A percentile compares a stretch with the other conserved stretches of the same genome.
Conservation (phyloP, 2,797 vertebrate species). For the Cynopterus sphinx region DNA sequence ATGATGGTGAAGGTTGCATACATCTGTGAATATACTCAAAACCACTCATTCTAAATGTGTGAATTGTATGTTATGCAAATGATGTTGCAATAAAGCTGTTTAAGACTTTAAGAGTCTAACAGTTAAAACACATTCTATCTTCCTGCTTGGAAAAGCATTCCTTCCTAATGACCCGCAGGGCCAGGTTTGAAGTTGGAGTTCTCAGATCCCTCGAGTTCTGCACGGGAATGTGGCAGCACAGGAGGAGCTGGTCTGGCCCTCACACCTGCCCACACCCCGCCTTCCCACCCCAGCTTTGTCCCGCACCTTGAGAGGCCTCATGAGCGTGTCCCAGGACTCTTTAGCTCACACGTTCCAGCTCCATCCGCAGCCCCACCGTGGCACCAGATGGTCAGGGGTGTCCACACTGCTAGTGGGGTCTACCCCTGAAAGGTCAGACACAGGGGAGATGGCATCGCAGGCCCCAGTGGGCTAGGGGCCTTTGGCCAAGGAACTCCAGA, state of each 20-base stretch:
- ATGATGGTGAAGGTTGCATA: not conserved
- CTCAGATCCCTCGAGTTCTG: not conserved
- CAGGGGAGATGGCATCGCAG: not conserved
- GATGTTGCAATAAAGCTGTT: not conserved
- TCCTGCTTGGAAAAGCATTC: not conserved
- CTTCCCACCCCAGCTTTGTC: not conserved
- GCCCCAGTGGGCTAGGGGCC: not conserved
- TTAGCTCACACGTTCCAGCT: not conserved
- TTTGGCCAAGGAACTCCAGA: not conserved
- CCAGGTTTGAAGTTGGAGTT: not conserved
- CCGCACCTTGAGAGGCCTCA: not conserved
- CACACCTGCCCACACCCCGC: rapidly evolving
- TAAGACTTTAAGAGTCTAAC: not conserved
- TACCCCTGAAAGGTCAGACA: not conserved
- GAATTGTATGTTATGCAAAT: not conserved
- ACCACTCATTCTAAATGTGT: not conserved
- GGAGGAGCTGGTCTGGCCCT: not conserved
- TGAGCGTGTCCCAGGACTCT: not conserved
- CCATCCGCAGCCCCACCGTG: not conserved
- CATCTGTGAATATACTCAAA: not conserved
- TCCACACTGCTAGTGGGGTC: not conserved
- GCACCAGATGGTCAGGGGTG: no score
- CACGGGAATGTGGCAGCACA: not conserved
- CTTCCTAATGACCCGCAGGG: not conserved
- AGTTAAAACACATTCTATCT: not conserved